Evolutionary conservation across 2,797 vertebrate genomes (phyloP).

Genomic region (Nothura maculosa): DNA sequence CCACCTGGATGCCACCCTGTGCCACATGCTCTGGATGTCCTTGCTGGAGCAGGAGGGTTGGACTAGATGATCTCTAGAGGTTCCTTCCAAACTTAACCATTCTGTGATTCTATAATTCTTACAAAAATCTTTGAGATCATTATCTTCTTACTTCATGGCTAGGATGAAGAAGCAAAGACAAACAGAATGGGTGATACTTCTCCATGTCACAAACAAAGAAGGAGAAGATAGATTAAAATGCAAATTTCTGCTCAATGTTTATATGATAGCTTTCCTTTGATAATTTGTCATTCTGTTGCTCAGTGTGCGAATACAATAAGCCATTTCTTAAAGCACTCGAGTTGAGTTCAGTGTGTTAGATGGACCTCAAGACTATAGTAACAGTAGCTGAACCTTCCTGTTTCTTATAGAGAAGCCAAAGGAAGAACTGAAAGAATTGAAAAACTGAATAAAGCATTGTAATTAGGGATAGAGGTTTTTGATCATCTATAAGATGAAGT

Average conservation of each 20-base stretch:
- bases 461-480: background rate
- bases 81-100: too few relatives aligned
- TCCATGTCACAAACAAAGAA: slow-evolving; percentile 9
- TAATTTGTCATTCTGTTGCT: background rate
- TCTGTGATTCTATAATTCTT: background rate
- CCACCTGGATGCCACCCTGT: too few relatives aligned
- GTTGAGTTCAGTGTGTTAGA: background rate
- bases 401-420: background rate
- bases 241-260: background rate
- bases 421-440: background rate
- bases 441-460: background rate
- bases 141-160: background rate
- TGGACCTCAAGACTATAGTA: background rate
- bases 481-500: background rate
- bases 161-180: background rate
- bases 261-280: background rate
- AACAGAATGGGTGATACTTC: background rate
- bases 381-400: background rate
- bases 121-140: slow-evolving; percentile 12
- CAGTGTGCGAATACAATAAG: background rate
- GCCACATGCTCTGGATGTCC: too few relatives aligned
- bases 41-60: too few relatives aligned
- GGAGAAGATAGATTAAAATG: slow-evolving; percentile 17
- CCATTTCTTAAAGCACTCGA: background rate
- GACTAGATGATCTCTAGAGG: too few relatives aligned